Evolutionary conservation across 1,140 invertebrate genomes (phyloP), one percentile per base, ranked within the genome.

Genomic region (Druon quercuslanigerum): DNA sequence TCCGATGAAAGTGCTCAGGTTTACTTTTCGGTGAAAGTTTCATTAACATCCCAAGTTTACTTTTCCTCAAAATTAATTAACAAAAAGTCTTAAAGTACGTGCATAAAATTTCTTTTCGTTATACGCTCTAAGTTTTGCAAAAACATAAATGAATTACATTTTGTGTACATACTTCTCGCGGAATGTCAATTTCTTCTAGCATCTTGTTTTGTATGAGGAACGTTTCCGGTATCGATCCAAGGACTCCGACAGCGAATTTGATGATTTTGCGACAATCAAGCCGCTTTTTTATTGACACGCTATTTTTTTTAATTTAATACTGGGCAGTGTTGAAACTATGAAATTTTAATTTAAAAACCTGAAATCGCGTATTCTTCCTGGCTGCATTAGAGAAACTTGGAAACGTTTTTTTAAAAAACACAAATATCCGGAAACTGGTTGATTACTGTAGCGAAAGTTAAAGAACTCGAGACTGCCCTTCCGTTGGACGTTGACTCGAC

Each of bases 181-280:
- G 50, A 13, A 81, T 19, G 20, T 78, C 76, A 72, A 81, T 74
- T 33, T 81, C 74, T 14, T 74, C 51, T 56, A 76, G 51, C 79
- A 81, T 78, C 16, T 75, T 72, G 71, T 2, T 56, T 8, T 1
- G 20, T 25, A 9, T 40, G 14, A 7, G 7, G 16, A 16, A 16
- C 25, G 25, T n/a, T 66, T 66, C 12, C 25, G 12, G 1, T 66
- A 14, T 66, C 20, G 25, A 66, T 66, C 60, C 25, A 66, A 66
- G 60, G 40, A 11, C 40, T 1, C 40, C 40, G 9, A 46, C 2
- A 7, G 7, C 40, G 40, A 66, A 66, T 66, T 66, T 66, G 60
- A 66, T 66, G 60, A 66, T 66, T 66, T 66, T 66, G 60, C 60
- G 60, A 66, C 60, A 66, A 66, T 33, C 33, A 2, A 66, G 60